phyloP scores from a whole-genome alignment of 2,113 vertebrate species.

The Clupea harengus region DNA sequence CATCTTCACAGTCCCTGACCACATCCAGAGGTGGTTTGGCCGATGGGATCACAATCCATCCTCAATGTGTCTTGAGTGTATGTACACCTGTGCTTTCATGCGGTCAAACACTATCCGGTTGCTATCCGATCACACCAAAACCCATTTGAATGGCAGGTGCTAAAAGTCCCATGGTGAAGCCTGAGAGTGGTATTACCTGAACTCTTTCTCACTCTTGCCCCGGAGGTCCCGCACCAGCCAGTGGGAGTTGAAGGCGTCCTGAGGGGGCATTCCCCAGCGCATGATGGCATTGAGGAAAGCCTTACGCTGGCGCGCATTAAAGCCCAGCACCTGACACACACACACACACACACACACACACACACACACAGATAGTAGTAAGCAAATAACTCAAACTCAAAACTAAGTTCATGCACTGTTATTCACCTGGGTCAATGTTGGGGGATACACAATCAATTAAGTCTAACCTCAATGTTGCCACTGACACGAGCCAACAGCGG shows the following conservation, averaged over 20 bases:
- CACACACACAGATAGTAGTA: not conserved
- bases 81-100: too few relatives aligned
- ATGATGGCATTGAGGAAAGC: slow-evolving; percentile 97
- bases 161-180: too few relatives aligned
- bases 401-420: not conserved
- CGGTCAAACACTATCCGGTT: too few relatives aligned
- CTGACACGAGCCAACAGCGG: slow-evolving; percentile 92
- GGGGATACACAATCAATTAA: not conserved
- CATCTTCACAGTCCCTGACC: too few relatives aligned
- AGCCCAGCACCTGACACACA: slow-evolving; percentile 84
- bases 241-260: slow-evolving; percentile 97
- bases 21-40: too few relatives aligned
- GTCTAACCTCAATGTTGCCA: slow-evolving; percentile 91
- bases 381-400: not conserved
- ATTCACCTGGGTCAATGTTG: not conserved
- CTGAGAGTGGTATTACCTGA: slow-evolving; percentile 73
- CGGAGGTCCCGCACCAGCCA: slow-evolving; percentile 95
- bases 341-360: not conserved
- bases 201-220: slow-evolving; percentile 95
- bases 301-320: slow-evolving; percentile 94
- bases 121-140: too few relatives aligned
- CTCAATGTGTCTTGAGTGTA: too few relatives aligned
- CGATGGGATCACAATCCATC: too few relatives aligned
- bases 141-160: too few relatives aligned
- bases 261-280: slow-evolving; percentile 98